Base-by-base conservation (phyloP, 2,113 vertebrate genomes). In the Sclerurus mexicanus region DNA sequence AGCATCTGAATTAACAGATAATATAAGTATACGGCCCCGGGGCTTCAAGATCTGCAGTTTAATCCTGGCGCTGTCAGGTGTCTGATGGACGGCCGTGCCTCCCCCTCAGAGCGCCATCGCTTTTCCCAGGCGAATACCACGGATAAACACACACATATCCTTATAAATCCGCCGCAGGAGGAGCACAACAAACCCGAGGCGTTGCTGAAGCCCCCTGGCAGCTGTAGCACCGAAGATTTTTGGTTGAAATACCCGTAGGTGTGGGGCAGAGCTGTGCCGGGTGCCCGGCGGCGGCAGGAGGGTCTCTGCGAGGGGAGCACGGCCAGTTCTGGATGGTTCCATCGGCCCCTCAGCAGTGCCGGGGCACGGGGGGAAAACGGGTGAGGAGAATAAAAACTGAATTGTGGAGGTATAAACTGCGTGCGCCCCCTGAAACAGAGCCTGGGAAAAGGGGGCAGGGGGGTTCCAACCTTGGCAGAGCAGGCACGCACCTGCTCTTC, bases 261-360 rank as follows among this genome's bases (percentile, higher is more conserved):
- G 1, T 5, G 31, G 25, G 49, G 0, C 1, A 59, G 44, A 46
- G 39, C 4, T 6, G 19, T 14, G 60, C 3, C 0, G 15, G 77
- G 78, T 15, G 28, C 33, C 27, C 23, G 3, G 24, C 23, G 7
- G 24, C 28, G 4, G 24, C 30, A 10, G 24, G 31, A 35, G 13
- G 17, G 66, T 23, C 10, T 6, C 35, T 22, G 67, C 22, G 30
- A 21, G 59, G 40, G 50, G 44, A 31, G 17, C 27, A 5, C 12
- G 12, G 28, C 37, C 9, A 10, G 23, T 28, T 56, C 82, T 1
- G 3, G 24, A 31, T 5, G 6, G 69, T 5, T 37, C 67, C 78
- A 33, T 42, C 35, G 8, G 1, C 49, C 21, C 21, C 31, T 28
- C 76, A 2, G 37, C 18, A 1, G 2, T 2, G 14, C 27, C 3